Evolutionary conservation across 1,140 invertebrate species (phyloP), one percentile per base, ranked within the genome.

Genomic region (Chymomyza costata): DNA sequence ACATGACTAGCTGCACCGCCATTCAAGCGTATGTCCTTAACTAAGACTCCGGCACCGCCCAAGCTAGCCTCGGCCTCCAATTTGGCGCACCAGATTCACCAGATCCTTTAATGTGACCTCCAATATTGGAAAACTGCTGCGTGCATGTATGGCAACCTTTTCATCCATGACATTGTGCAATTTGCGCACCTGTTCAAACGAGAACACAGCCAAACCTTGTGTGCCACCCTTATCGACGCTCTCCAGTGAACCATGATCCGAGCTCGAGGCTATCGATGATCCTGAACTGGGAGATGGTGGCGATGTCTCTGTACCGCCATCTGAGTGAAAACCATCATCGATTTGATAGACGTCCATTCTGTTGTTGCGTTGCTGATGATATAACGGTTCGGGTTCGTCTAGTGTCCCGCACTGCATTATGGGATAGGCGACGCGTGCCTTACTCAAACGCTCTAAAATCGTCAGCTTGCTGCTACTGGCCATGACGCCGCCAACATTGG

Each of bases 91-190:
- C 17, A 93, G 90, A 37, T 90, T 92, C 54, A 99, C 95, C 57
- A 99, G 90, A 86, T 98, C 95, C 61, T 95, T 91, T 62, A 99
- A 89, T 39, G 93, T 90, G 32, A 99, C 92, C 82, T 97, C 94
- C 50, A 99, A 87, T 1, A 97, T 98, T 49, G 97, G 96, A 87
- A 98, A 99, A 87, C 98, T 98, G 14, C 97, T 97, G 34, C 95
- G 90, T 0, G 97, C 97, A 86, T 98, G 95, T 86, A 99, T 96
- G 71, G 93, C 90, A 30, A 99, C 93, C 34, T 92, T 91, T 83
- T 97, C 95, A 87, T 97, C 94, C 92, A 98, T 95, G 31, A 98
- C 95, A 80, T 95, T 92, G 86, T 96, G 93, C 39, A 98, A 89
- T 30, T 95, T 91, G 50, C 91, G 90, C 40, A 97, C 95, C 86